Evolutionary conservation across 2,888 invertebrate genomes (phyloP).

Genomic region (Watsonalla binaria): DNA sequence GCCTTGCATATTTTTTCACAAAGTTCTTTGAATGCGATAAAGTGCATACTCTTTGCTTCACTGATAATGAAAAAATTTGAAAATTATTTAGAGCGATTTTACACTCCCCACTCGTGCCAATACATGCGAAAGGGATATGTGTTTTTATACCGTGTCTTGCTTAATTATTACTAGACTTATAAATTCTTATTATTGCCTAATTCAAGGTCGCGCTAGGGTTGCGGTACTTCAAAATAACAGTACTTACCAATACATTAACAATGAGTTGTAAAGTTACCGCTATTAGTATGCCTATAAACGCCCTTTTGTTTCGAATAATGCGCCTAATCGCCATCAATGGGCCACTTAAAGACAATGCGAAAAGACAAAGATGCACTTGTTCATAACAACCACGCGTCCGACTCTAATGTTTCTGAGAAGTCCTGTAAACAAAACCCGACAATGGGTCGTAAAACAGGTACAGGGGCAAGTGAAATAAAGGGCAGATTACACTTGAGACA

Average conservation of each 20-base stretch:
- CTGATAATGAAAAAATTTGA: too few species aligned
- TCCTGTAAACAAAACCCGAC: slow-evolving; percentile 21
- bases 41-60: slow-evolving; percentile 28
- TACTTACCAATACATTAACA: slow-evolving; percentile 1
- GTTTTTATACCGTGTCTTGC: too few species aligned
- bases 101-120: too few species aligned
- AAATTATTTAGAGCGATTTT: too few species aligned
- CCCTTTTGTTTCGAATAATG: background rate
- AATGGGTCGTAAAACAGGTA: slow-evolving; percentile 52
- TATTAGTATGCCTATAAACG: background rate
- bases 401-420: slow-evolving; percentile 49
- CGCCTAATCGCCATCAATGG: slow-evolving; percentile 18
- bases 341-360: slow-evolving; percentile 36
- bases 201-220: too few species aligned
- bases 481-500: slow-evolving; percentile 46
- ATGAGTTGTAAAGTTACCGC: background rate
- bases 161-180: too few species aligned
- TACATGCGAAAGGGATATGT: too few species aligned
- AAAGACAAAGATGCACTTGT: slow-evolving; percentile 30
- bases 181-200: too few species aligned
- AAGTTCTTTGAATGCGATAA: slow-evolving; percentile 32
- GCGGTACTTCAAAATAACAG: background rate
- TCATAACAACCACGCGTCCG: slow-evolving; percentile 46
- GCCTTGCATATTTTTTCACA: slow-evolving; percentile 41
- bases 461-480: slow-evolving; percentile 63